These are phyloP conservation scores for Todus mexicanus DNA, from an alignment of 2,797 vertebrate species.

Conservation along the genomic window DNA sequence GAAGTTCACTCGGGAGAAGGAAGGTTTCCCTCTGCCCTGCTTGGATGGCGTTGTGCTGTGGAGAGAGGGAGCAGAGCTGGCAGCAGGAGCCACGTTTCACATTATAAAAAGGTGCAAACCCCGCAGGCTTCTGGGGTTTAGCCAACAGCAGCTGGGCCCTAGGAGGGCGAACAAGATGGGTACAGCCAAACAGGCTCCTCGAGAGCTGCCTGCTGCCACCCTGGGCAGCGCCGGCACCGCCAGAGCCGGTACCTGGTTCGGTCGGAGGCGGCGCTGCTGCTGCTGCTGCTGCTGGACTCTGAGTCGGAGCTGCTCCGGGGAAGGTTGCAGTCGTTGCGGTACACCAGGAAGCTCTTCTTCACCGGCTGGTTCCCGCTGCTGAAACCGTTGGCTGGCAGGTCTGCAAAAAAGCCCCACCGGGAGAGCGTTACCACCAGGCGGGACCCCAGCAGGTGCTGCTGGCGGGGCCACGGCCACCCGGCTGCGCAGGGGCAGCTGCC, in stretches of 20 bases:
- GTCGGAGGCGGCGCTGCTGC: constrained; percentile 95
- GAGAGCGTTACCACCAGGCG: background rate
- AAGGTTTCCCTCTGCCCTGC: constrained; percentile 93
- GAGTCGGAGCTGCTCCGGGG: constrained; percentile 98
- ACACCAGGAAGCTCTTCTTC: constrained; percentile 97
- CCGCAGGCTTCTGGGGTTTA: background rate
- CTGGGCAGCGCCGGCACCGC: fast-evolving
- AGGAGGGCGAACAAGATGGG: fast-evolving
- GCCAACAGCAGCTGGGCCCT: background rate
- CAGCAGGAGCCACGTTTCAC: background rate
- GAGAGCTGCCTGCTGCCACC: background rate
- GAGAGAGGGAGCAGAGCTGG: background rate
- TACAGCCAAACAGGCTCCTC: fast-evolving
- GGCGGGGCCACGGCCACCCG: fast-evolving
- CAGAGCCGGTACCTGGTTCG: constrained; percentile 85
- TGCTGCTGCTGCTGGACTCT: constrained; percentile 96
- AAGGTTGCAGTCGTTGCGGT: constrained; percentile 92
- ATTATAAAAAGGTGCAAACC: background rate
- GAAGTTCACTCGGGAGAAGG: constrained; percentile 93
- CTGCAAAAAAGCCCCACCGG: constrained; percentile 67
- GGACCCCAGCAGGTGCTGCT: fast-evolving
- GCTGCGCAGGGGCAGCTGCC: background rate
- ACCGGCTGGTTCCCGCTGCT: constrained; percentile 91
- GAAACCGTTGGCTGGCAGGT: constrained; percentile 94
- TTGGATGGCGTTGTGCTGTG: constrained; percentile 95